Conservation (phyloP, 2,888 invertebrate species). For the Ecdyonurus torrentis region DNA sequence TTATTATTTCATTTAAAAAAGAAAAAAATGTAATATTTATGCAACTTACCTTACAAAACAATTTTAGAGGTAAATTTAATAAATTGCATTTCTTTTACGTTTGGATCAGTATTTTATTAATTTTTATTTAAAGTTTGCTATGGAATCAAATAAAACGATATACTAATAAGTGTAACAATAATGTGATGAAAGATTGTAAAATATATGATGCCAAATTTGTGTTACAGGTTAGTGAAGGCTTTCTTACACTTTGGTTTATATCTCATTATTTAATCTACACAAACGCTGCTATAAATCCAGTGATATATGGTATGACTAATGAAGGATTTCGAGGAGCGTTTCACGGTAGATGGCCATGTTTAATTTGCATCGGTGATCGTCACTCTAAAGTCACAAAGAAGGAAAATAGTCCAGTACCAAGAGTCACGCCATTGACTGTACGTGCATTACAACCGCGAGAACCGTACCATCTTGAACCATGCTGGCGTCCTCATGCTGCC, state of each 20-base stretch:
- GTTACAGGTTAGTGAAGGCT: constrained; percentile 36
- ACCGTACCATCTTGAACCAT: not conserved
- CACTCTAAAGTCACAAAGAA: not conserved
- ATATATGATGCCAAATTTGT: too few relatives aligned
- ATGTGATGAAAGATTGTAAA: not conserved
- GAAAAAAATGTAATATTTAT: too few relatives aligned
- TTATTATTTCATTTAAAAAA: too few relatives aligned
- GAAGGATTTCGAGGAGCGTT: constrained; percentile 50
- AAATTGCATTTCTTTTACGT: too few relatives aligned
- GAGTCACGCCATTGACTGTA: not conserved
- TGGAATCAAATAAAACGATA: too few relatives aligned
- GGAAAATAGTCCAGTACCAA: not conserved
- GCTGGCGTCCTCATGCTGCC: not conserved
- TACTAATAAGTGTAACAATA: too few relatives aligned
- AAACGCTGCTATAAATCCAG: constrained; percentile 57
- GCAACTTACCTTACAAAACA: too few relatives aligned
- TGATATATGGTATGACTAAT: constrained; percentile 61
- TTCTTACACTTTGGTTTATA: constrained; percentile 43
- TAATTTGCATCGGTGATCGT: not conserved
- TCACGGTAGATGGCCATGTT: constrained; percentile 6
- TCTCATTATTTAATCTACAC: constrained; percentile 51
- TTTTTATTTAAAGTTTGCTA: too few relatives aligned
- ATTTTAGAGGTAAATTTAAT: too few relatives aligned
- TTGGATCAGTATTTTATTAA: too few relatives aligned
- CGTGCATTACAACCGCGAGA: not conserved